Base-by-base conservation (phyloP, 2,797 vertebrate genomes). In the Acanthopagrus latus region DNA sequence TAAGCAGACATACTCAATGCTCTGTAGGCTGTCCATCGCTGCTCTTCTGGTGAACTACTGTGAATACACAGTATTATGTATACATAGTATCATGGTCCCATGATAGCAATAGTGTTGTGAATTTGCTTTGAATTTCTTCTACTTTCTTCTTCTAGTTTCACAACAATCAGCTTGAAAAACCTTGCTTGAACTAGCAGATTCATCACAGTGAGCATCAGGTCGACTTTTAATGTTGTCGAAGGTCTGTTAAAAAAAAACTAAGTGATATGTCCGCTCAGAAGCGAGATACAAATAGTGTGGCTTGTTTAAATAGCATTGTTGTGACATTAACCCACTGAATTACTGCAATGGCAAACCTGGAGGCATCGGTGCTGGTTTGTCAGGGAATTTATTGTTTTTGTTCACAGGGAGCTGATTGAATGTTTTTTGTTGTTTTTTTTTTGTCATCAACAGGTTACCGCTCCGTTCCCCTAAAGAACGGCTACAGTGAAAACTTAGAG, bases 381-480 rank as follows among this genome's bases (percentile, higher is more conserved):
- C 6, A 38, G 33, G 33, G 33, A 38, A 38, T 9, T 38, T 33
- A 7, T 41, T 52, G 7, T 18, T 17, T 67, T 16, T 56, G 9
- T 11, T 8, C 18, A 17, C 17, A 20, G 1, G 20, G 20, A 63
- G 50, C 9, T 23, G 29, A 65, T 4, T 18, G 7, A 10, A 12
- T 44, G 33, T 21, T 60, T n/a, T n/a, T n/a, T n/a, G 13, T 43
- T 6, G 13, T 43, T 6, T 44, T 44, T 46, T 33, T 25, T 41
- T 14, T 60, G 4, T 46, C 55, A 38, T 70, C 29, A 2, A 2
- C 82, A 99, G 98, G 98, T 64, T 99, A 97, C 83, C 95, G 98
- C 64, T 97, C 97, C 0, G 95, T 99, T 23, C 97, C 97, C 76
- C 93, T 99, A 52, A 99, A 97, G 91, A 99, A 99, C 0, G 97